phyloP scores from a whole-genome alignment of 2,888 invertebrate species.

The Drosophila macrospina region DNA sequence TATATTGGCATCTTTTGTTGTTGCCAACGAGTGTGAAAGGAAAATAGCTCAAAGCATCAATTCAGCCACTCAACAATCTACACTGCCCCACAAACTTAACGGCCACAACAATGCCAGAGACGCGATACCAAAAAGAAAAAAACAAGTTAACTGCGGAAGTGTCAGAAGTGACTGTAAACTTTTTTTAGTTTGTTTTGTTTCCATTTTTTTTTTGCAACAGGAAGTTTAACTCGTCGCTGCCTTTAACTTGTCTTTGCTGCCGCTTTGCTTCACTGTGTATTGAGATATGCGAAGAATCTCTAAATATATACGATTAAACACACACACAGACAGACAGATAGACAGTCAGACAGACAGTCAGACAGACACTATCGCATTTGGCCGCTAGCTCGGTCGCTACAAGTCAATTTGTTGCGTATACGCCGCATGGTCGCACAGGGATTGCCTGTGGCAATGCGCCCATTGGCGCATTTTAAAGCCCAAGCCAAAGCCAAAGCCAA shows the following conservation, averaged over 20 bases:
- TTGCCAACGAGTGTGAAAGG: constrained; percentile 12
- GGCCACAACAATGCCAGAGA: constrained; percentile 42
- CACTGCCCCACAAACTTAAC: constrained; percentile 54
- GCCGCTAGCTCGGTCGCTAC: constrained; percentile 16
- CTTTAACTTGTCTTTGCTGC: constrained; percentile 20
- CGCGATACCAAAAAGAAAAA: too few species aligned
- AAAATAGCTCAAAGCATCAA: constrained; percentile 65
- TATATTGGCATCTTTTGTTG: constrained; percentile 53
- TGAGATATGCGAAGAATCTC: constrained; percentile 16
- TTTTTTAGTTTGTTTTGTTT: too few species aligned
- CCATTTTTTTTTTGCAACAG: constrained; percentile 64
- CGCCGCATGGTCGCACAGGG: constrained; percentile 44
- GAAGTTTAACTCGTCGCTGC: constrained; percentile 59
- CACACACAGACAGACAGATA: background rate
- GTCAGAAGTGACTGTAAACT: constrained; percentile 68
- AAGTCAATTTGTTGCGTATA: constrained; percentile 63
- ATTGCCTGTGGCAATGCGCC: constrained; percentile 14
- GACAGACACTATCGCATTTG: background rate
- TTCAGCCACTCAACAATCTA: constrained; percentile 40
- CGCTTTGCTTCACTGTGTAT: constrained; percentile 11
- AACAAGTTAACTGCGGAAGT: constrained; percentile 46
- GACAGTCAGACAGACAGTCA: background rate
- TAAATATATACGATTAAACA: constrained; percentile 5
- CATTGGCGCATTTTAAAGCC: constrained; percentile 29
- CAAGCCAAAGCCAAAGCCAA: background rate